Base-by-base conservation (phyloP, 2,113 vertebrate genomes). In the Microcebus jonahi region DNA sequence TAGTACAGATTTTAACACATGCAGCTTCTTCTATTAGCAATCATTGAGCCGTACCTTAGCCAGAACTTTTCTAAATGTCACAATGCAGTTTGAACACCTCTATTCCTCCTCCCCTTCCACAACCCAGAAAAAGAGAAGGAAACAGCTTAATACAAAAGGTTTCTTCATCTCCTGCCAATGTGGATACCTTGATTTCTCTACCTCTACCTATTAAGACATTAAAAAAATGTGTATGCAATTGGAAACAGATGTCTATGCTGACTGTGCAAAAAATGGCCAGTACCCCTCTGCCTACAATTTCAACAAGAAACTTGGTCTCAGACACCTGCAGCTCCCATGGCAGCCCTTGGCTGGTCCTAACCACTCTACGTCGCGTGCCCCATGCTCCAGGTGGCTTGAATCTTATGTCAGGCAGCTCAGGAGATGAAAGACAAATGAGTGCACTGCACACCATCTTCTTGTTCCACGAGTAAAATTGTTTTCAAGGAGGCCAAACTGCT, bases 11-110 rank as follows among this genome's bases (percentile, higher is more conserved):
- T 88, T 65, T 87, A 84, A 63, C 31, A 11, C 39, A 45, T 36
- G n/a, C 25, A 61, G 31, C 71, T 95, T 95, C 73, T 45, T 96
- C 73, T 50, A 75, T 11, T 59, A 93, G 88, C 75, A 84, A 86
- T 80, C 97, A 93, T 23, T 42, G 13, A 97, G 45, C 34, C 10
- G 2, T 6, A 36, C 50, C 50, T 65, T 84, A 91, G 77, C 39
- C 3, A 45, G 82, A 45, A 59, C 34, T 67, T 91, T 77, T 75
- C 61, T 85, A n/a, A 90, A 73, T 6, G 5, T 90, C 36, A 23
- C 86, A 67, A 1, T 91, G 42, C 77, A 71, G 8, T 75, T 77
- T 83, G 45, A 91, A 18, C 15, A 14, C 21, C 4, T 7, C 45
- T 91, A 20, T 50, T 59, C 57, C 34, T 15, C 6, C 67, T 88